phyloP scores from a whole-genome alignment of 2,888 invertebrate genomes.

The Phortica magna region DNA sequence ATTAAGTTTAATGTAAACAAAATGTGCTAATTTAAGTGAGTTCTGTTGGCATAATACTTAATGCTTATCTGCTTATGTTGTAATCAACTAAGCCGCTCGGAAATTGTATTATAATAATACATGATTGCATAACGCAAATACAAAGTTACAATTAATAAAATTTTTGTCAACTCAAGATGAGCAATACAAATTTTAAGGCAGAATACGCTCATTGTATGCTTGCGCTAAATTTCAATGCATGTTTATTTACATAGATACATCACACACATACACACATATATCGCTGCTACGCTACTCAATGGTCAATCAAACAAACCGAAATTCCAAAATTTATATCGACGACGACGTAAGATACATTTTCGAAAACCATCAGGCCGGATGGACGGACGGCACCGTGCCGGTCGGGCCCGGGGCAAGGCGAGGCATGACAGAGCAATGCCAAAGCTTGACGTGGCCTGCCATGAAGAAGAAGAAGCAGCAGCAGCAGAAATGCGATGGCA shows the following conservation, averaged over 20 bases:
- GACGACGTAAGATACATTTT: neutral
- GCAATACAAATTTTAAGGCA: neutral
- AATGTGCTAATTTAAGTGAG: too few relatives aligned
- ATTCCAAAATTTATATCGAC: slow-evolving; percentile 8
- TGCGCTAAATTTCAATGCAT: neutral
- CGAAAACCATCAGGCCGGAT: neutral
- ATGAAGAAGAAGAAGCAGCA: neutral
- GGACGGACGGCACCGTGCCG: neutral
- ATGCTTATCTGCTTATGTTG: too few relatives aligned
- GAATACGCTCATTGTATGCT: neutral
- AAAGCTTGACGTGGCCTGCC: neutral
- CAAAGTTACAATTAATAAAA: neutral
- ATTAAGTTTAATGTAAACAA: too few relatives aligned
- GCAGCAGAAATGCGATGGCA: slow-evolving; percentile 42
- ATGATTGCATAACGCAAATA: too few relatives aligned
- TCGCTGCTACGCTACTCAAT: neutral
- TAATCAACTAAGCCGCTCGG: too few relatives aligned
- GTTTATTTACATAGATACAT: slow-evolving; percentile 10
- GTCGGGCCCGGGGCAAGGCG: neutral
- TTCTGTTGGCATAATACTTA: too few relatives aligned
- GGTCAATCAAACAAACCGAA: slow-evolving; percentile 27
- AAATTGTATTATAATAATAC: too few relatives aligned
- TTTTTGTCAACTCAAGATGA: slow-evolving; percentile 3
- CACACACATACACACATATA: neutral
- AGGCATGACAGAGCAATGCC: neutral